Evolutionary conservation across 2,113 vertebrate species (phyloP), one percentile per base, ranked within the genome.

Genomic region (Atractosteus spatula): DNA sequence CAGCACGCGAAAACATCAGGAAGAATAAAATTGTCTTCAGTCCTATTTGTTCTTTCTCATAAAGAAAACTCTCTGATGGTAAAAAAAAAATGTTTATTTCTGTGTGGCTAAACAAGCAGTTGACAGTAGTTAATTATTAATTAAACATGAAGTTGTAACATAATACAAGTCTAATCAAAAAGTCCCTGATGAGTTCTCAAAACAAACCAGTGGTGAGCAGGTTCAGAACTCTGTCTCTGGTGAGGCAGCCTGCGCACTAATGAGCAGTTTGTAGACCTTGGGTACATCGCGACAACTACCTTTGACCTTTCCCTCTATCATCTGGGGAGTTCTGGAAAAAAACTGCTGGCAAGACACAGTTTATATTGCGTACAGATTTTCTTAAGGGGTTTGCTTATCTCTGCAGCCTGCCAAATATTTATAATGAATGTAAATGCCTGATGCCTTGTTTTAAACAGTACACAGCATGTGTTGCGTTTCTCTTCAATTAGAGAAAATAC

Each of bases 111-210:
- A 86, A 89, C 87, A 87, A 85, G 74, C 77, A 17, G 78, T 82
- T 82, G 81, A 86, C 84, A 87, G 29, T 70, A 89, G 86, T 89
- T 89, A 90, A 90, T 88, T 91, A 91, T 92, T 91, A 90, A 91
- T 91, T 91, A 91, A 91, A 87, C 84, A 89, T 83, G 84, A 86
- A 83, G 78, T 74, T 81, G 80, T 71, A 69, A 81, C 72, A 78
- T 63, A 78, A 81, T 83, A 76, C 70, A 68, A 66, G 51, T 69
- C 57, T 61, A 73, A 73, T 73, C 64, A 79, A 69, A 44, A 17
- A 69, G 69, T 87, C 87, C 81, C 89, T 75, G 64, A 86, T 87
- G 89, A 87, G 79, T 62, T 75, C 76, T 65, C 80, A 70, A 85
- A 89, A 89, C 87, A 89, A 90, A 86, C 83, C 68, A 88, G 85